Conservation (phyloP, 2,888 invertebrate species). For the Agrotis ipsilon region DNA sequence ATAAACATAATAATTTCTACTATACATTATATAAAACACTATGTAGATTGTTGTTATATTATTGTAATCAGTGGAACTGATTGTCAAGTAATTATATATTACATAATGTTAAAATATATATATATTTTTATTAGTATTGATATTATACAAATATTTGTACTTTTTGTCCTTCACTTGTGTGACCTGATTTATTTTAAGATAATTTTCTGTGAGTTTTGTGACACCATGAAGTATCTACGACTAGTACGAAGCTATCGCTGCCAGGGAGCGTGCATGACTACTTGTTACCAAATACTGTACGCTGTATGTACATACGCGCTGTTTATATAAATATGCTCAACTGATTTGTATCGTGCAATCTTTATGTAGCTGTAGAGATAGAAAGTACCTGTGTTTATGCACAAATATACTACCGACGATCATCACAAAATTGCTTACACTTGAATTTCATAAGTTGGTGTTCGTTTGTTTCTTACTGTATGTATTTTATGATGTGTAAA, state of each 20-base stretch:
- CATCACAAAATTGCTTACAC: constrained; percentile 73
- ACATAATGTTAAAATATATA: constrained; percentile 71
- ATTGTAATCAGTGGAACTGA: constrained; percentile 77
- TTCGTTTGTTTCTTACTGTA: constrained; percentile 67
- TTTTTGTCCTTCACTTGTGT: constrained; percentile 88
- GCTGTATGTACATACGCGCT: constrained; percentile 77
- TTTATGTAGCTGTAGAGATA: constrained; percentile 76
- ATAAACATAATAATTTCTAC: constrained; percentile 69
- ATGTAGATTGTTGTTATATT: constrained; percentile 67
- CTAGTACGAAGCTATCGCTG: constrained; percentile 49
- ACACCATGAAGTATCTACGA: constrained; percentile 77
- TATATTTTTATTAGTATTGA: constrained; percentile 75
- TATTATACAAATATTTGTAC: constrained; percentile 75
- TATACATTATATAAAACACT: constrained; percentile 59
- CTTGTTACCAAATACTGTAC: constrained; percentile 81
- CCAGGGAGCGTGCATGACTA: constrained; percentile 67
- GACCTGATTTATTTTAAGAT: constrained; percentile 91
- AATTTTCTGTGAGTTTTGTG: constrained; percentile 80
- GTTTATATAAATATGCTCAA: constrained; percentile 76
- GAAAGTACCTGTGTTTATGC: constrained; percentile 77
- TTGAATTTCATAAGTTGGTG: constrained; percentile 61
- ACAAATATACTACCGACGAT: constrained; percentile 60
- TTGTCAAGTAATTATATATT: constrained; percentile 73
- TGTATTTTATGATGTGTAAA: constrained; percentile 81
- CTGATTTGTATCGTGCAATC: constrained; percentile 81